A percentile compares a stretch with the other conserved stretches of the same genome.
phyloP scores from a whole-genome alignment of 1,140 invertebrate species.

The Ceratosolen fusciceps region DNA sequence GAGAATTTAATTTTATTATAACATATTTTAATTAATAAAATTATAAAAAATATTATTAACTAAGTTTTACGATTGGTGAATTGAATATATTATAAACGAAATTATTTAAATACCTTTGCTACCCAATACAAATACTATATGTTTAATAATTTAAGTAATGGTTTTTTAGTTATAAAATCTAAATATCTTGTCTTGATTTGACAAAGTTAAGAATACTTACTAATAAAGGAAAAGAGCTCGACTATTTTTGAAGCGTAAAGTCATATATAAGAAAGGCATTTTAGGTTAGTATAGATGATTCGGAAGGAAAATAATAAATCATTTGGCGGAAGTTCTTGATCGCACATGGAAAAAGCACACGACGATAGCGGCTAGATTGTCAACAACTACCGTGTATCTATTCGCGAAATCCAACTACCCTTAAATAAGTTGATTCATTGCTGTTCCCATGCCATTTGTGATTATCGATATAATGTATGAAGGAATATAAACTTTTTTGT shows the following conservation, averaged over 20 bases:
- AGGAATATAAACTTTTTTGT: not conserved
- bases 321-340: constrained; percentile 60
- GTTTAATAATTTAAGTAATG: too few species aligned
- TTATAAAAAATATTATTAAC: too few species aligned
- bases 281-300: constrained; percentile 48
- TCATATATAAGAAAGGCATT: not conserved
- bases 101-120: too few species aligned
- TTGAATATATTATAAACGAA: too few species aligned
- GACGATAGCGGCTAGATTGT: constrained; percentile 19
- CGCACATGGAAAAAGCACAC: constrained; percentile 47
- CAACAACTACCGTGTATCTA: constrained; percentile 68
- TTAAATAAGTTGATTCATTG: constrained; percentile 73
- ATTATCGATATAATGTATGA: not conserved
- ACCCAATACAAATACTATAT: too few species aligned
- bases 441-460: not conserved
- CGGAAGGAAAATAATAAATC: constrained; percentile 69
- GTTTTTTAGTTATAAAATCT: not conserved
- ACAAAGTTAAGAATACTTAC: constrained; percentile 41
- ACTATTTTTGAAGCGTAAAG: constrained; percentile 30
- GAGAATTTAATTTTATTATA: too few species aligned
- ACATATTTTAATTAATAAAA: too few species aligned
- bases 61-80: too few species aligned
- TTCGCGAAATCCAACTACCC: constrained; percentile 71
- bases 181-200: constrained; percentile 62
- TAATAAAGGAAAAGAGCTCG: constrained; percentile 41